phyloP scores from a whole-genome alignment of 2,113 vertebrate species.

The Pristiophorus japonicus region DNA sequence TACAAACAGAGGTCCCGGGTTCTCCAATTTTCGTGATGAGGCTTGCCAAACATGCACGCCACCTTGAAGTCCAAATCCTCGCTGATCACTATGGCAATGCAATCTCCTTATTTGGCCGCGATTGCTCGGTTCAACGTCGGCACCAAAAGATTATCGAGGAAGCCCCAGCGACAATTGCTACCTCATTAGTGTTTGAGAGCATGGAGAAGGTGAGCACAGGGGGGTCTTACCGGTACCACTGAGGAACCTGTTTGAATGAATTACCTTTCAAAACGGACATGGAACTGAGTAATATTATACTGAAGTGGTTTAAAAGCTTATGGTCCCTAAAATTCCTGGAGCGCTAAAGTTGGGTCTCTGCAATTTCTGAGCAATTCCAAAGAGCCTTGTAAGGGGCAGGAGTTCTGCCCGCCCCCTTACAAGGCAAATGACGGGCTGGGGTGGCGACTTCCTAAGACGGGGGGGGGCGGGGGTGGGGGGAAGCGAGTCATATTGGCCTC shows the following conservation, averaged over 20 bases:
- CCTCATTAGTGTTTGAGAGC: slow-evolving; percentile 79
- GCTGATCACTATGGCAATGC: slow-evolving; percentile 94
- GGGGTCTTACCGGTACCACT: not conserved
- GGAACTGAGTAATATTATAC: not conserved
- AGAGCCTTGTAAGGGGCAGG: not conserved
- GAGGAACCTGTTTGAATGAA: not conserved
- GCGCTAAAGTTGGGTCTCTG: not conserved
- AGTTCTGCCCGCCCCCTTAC: too few relatives aligned
- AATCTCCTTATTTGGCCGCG: slow-evolving; percentile 92
- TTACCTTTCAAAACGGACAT: not conserved
- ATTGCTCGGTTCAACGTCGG: slow-evolving; percentile 91
- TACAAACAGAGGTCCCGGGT: slow-evolving; percentile 90
- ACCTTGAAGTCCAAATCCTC: slow-evolving; percentile 93
- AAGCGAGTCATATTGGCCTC: not conserved
- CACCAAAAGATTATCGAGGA: slow-evolving; percentile 99
- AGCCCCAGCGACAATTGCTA: slow-evolving; percentile 88
- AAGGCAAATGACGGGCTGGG: not conserved
- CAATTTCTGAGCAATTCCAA: not conserved
- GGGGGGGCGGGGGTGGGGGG: not conserved
- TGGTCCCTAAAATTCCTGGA: not conserved
- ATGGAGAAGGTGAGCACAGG: slow-evolving; percentile 80
- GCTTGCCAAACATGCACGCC: slow-evolving; percentile 89
- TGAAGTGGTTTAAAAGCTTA: not conserved
- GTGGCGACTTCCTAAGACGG: not conserved
- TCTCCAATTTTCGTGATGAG: slow-evolving; percentile 96